phyloP scores from a whole-genome alignment of 2,797 vertebrate genomes.

The Rhodeus uyekii region DNA sequence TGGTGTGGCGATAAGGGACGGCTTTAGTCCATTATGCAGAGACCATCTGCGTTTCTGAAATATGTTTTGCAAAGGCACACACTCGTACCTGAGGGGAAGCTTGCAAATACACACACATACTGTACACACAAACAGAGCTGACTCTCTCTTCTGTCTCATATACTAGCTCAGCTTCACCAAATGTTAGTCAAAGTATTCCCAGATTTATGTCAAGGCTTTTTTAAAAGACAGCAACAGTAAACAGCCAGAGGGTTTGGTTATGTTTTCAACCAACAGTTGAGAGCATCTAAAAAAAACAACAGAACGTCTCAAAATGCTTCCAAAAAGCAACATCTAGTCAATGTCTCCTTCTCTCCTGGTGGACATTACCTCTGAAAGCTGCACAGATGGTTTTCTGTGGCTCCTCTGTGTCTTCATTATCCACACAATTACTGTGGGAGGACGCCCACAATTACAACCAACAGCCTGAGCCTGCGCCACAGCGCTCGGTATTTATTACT shows the following conservation, averaged over 20 bases:
- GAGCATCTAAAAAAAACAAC: slow-evolving; percentile 6
- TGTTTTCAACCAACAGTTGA: slow-evolving; percentile 8
- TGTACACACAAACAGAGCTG: background rate
- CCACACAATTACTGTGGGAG: slow-evolving; percentile 77
- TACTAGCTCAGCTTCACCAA: slow-evolving; percentile 15
- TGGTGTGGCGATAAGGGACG: slow-evolving; percentile 55
- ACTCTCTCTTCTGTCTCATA: slow-evolving; percentile 1
- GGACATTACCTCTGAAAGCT: slow-evolving; percentile 58
- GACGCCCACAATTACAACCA: slow-evolving; percentile 75
- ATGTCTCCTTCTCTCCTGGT: slow-evolving; percentile 27
- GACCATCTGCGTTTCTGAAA: slow-evolving; percentile 45
- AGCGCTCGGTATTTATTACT: slow-evolving; percentile 72
- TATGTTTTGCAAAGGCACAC: slow-evolving; percentile 45
- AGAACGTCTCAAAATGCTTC: slow-evolving; percentile 1
- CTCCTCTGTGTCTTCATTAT: slow-evolving; percentile 83
- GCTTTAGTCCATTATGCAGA: slow-evolving; percentile 47
- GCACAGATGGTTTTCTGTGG: slow-evolving; percentile 76
- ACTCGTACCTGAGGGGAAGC: slow-evolving; percentile 13
- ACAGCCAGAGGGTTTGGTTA: slow-evolving; percentile 40
- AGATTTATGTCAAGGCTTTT: slow-evolving; percentile 24
- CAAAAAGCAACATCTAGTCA: slow-evolving; percentile 39
- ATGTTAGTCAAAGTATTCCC: slow-evolving; percentile 24
- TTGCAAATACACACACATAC: slow-evolving; percentile 18
- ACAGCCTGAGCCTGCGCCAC: slow-evolving; percentile 62
- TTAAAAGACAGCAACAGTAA: slow-evolving; percentile 8